Conservation (phyloP, 92 coral and sea anemone genomes). For the Palythoa grandiflora region DNA sequence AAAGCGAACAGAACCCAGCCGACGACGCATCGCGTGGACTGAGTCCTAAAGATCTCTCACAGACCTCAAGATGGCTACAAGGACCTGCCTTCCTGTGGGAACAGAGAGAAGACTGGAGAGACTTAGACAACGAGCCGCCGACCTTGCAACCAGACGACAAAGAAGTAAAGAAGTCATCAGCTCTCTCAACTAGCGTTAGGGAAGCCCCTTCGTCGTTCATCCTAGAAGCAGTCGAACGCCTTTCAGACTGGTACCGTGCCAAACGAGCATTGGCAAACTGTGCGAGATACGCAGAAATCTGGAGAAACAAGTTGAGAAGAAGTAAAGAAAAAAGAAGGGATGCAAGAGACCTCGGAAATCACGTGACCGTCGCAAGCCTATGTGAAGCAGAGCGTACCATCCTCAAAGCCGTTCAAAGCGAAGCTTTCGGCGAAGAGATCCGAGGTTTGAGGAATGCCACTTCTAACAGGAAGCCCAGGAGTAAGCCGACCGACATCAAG, state of each 20-base stretch:
- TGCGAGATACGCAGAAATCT: not conserved
- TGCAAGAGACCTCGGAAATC: not conserved
- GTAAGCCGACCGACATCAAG: not conserved
- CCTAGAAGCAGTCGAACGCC: not conserved
- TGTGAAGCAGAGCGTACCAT: not conserved
- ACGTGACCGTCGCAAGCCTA: not conserved
- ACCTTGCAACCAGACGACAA: not conserved
- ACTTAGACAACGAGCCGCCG: not conserved
- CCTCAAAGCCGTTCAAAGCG: slow-evolving; percentile 8
- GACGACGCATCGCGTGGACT: not conserved
- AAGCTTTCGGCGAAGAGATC: not conserved
- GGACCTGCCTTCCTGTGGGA: not conserved
- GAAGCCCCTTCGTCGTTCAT: not conserved
- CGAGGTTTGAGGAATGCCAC: not conserved
- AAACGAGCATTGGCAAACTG: not conserved
- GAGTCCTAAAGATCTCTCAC: too few species aligned
- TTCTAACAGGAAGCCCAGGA: too few species aligned
- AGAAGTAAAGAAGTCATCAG: not conserved
- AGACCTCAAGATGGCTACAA: not conserved
- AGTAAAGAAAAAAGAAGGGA: too few species aligned
- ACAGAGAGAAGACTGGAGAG: not conserved
- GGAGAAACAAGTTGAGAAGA: not conserved
- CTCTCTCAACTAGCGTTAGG: not conserved
- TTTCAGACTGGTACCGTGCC: not conserved
- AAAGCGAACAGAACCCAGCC: not conserved